Base-by-base conservation (phyloP, 2,888 invertebrate species). In the Apotomis betuletana region DNA sequence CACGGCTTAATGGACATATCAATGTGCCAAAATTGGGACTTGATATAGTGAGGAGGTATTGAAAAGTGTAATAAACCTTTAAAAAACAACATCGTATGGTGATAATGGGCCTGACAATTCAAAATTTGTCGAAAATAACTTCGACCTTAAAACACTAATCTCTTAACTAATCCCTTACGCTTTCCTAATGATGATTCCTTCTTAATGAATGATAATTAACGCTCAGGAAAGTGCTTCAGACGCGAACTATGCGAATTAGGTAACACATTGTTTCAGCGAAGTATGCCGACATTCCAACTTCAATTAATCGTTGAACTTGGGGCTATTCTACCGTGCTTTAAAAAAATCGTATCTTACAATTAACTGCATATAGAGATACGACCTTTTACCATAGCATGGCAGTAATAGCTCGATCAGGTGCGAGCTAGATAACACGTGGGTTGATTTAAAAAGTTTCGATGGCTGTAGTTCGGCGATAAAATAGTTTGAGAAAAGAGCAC, bases 291-390 rank as follows among this genome's bases (percentile, higher is more conserved):
- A 58, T 72, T 75, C 67, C 74, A 75, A 74, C 77, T 78, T 76
- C 74, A 76, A 82, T 81, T 79, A 79, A 82, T 79, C 77, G 75
- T 67, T 60, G 77, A 79, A 78, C 77, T 82, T 80, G n/a, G 41
- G 5, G 74, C 76, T 75, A 77, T 27, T 27, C 27, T 2, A 2
- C 27, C 27, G 27, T 27, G 27, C 27, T 27, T 27, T 27, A 27
- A 27, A 27, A 15, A 27, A 27, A 2, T 27, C 27, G 27, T 27
- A 27, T 27, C 27, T 27, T 27, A 27, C 27, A 27, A 27, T 27
- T 27, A 27, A 27, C 0, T 27, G 27, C 27, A 27, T 27, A 27
- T 27, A 27, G 2, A 27, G 27, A 27, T 27, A 27, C 27, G 27
- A 27, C 27, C 27, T 27, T 27, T 27, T 27, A 27, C 27, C 27